These are phyloP conservation scores for Willisornis vidua DNA, from an alignment of 2,113 vertebrate species.

Conservation along the genomic window DNA sequence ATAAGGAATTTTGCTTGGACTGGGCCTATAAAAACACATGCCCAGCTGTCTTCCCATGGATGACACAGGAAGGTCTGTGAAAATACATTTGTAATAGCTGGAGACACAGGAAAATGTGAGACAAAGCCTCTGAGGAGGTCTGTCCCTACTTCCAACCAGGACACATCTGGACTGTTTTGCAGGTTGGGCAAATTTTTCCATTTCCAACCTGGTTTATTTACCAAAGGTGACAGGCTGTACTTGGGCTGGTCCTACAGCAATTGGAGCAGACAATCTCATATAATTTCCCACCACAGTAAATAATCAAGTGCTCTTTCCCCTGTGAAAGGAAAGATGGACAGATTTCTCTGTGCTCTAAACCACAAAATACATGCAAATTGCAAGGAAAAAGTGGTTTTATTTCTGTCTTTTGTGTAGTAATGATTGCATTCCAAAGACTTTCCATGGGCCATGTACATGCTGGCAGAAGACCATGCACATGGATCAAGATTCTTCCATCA, in stretches of 20 bases:
- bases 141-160: neutral
- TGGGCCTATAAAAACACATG: neutral
- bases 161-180: neutral
- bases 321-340: neutral
- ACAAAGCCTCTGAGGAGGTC: neutral
- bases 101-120: neutral
- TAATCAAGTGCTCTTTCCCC: neutral
- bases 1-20: neutral
- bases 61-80: neutral
- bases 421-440: neutral
- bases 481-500: neutral
- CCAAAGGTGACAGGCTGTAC: neutral
- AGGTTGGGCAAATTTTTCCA: neutral
- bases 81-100: slow-evolving; percentile 12
- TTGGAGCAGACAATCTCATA: neutral
- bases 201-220: slow-evolving; percentile 29
- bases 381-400: neutral
- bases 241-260: neutral
- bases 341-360: neutral
- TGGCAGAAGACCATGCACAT: neutral
- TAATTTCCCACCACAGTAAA: neutral
- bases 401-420: neutral
- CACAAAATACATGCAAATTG: neutral
- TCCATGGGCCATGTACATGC: rapidly evolving
- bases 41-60: neutral